Evolutionary conservation across 2,797 vertebrate species (phyloP).

Genomic region (Botia kubotai): DNA sequence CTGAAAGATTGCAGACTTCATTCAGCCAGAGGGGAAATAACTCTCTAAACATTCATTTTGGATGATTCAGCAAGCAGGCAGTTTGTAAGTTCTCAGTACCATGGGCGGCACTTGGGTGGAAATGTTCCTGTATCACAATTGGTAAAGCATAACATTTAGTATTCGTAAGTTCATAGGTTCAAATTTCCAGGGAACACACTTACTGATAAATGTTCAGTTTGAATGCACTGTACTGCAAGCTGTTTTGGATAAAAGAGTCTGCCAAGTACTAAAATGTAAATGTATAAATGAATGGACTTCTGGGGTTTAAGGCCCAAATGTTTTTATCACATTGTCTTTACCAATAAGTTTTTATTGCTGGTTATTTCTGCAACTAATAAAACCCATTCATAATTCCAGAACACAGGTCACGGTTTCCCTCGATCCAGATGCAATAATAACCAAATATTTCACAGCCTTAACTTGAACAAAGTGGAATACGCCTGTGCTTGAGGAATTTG

Average conservation of each 20-base stretch:
- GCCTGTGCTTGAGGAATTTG: background rate
- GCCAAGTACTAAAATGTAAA: background rate
- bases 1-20: constrained; percentile 31
- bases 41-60: constrained; percentile 26
- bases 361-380: background rate
- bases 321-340: background rate
- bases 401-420: background rate
- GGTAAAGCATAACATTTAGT: background rate
- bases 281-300: background rate
- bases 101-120: background rate
- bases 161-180: background rate
- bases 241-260: background rate
- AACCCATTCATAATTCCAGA: background rate
- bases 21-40: constrained; percentile 33
- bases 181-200: background rate
- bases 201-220: background rate
- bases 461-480: background rate
- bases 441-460: background rate
- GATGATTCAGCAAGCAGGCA: constrained; percentile 32
- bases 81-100: constrained; percentile 31
- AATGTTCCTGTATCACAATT: background rate
- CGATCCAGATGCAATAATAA: background rate
- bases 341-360: background rate
- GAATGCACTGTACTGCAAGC: background rate
- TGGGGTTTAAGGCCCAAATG: background rate